Percentiles rank a stretch among this genome's conserved stretches.
Evolutionary conservation across 2,113 vertebrate genomes (phyloP).

Genomic region (Hyaena hyaena): DNA sequence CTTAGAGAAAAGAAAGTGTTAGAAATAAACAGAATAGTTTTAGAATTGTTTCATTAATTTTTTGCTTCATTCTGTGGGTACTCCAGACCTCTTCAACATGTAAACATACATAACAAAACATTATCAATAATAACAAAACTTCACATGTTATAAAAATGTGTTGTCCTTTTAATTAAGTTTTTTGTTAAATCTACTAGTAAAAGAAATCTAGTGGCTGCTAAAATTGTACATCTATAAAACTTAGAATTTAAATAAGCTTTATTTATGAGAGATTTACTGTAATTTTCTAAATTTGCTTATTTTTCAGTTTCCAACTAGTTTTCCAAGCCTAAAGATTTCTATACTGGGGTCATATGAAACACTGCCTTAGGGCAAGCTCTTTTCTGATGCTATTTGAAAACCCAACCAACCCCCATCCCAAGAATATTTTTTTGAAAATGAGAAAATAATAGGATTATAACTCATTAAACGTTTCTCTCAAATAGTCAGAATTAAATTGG

Average conservation of each 20-base stretch:
- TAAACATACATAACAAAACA: neutral
- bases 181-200: neutral
- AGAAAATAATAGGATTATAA: slow-evolving; percentile 12
- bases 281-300: neutral
- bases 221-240: neutral
- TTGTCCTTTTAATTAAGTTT: neutral
- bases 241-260: neutral
- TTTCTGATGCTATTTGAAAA: neutral
- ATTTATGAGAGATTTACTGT: neutral
- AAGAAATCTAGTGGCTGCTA: neutral
- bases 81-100: neutral
- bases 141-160: neutral
- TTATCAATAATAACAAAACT: slow-evolving; percentile 1
- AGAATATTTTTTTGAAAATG: neutral
- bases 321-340: neutral
- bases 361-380: neutral
- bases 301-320: neutral
- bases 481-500: neutral
- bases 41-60: neutral
- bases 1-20: slow-evolving; percentile 22
- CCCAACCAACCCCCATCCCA: neutral
- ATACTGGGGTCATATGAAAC: neutral
- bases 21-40: neutral
- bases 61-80: neutral
- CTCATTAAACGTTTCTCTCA: neutral